phyloP scores from a whole-genome alignment of 1,140 invertebrate species.

The Pteromalus puparum region DNA sequence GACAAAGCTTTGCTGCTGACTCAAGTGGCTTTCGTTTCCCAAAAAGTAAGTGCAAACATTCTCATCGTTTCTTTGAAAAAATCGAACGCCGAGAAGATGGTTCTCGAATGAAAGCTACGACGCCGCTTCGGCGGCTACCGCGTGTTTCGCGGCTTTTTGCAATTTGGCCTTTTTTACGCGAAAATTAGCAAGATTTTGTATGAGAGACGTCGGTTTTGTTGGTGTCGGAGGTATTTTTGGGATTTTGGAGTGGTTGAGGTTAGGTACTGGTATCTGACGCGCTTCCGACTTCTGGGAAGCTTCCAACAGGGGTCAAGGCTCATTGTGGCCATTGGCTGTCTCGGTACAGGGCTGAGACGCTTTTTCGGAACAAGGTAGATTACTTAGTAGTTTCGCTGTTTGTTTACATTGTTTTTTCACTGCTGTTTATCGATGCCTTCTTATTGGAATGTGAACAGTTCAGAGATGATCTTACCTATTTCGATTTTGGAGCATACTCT shows the following conservation, averaged over 20 bases:
- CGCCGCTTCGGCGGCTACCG: background rate
- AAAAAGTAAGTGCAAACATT: background rate
- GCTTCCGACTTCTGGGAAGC: background rate
- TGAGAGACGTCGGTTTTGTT: background rate
- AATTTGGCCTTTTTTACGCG: background rate
- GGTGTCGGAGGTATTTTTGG: background rate
- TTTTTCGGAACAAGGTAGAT: background rate
- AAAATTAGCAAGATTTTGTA: background rate
- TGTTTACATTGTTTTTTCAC: background rate
- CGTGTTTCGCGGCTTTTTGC: background rate
- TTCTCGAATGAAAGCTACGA: background rate
- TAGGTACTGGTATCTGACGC: background rate
- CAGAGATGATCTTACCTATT: too few species aligned
- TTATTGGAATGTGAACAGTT: too few species aligned
- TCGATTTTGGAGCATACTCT: too few species aligned
- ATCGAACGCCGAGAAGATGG: background rate
- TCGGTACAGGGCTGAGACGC: background rate
- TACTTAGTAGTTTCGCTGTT: too few species aligned
- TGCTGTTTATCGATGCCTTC: background rate
- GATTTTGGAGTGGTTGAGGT: background rate
- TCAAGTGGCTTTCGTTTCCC: background rate
- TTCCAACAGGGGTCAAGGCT: conserved; percentile 2
- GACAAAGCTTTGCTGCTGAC: background rate
- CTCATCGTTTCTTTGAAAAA: background rate
- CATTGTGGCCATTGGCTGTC: background rate